phyloP scores from a whole-genome alignment of 92 coral and sea anemone species.

The Epizoanthus illoricatus region DNA sequence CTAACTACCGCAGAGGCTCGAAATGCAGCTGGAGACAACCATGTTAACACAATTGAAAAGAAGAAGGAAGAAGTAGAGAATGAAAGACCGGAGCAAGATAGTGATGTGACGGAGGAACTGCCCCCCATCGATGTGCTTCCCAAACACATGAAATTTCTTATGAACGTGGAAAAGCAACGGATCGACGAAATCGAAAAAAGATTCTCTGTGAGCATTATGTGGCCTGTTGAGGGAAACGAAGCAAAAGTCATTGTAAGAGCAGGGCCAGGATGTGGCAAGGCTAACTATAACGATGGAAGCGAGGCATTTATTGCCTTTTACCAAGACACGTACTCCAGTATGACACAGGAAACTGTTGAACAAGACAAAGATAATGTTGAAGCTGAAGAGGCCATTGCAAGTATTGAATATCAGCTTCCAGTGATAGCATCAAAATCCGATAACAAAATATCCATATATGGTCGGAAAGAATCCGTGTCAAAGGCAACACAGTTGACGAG shows the following conservation, averaged over 20 bases:
- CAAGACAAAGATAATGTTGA: not conserved
- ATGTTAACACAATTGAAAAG: not conserved
- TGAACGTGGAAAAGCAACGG: not conserved
- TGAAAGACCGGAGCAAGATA: not conserved
- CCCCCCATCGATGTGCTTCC: conserved; percentile 26
- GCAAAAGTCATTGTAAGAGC: not conserved
- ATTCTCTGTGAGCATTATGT: conserved; percentile 1
- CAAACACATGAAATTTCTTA: not conserved
- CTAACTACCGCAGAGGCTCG: too few relatives aligned
- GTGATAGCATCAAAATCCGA: not conserved
- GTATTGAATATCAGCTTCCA: not conserved
- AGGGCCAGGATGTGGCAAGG: not conserved
- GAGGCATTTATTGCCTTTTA: not conserved
- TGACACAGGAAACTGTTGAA: conserved; percentile 17
- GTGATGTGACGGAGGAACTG: not conserved
- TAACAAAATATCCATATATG: conserved; percentile 11
- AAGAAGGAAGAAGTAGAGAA: not conserved
- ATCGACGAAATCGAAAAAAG: not conserved
- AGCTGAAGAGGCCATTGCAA: not conserved
- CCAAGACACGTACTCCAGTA: not conserved
- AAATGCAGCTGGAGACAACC: not conserved
- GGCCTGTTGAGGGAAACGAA: conserved; percentile 14
- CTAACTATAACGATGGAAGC: not conserved
- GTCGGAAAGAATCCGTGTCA: not conserved
- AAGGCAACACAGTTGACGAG: not conserved